A percentile compares a stretch with the other conserved stretches of the same genome.
Conservation (phyloP, 2,113 vertebrate species). For the Oreotrochilus melanogaster region DNA sequence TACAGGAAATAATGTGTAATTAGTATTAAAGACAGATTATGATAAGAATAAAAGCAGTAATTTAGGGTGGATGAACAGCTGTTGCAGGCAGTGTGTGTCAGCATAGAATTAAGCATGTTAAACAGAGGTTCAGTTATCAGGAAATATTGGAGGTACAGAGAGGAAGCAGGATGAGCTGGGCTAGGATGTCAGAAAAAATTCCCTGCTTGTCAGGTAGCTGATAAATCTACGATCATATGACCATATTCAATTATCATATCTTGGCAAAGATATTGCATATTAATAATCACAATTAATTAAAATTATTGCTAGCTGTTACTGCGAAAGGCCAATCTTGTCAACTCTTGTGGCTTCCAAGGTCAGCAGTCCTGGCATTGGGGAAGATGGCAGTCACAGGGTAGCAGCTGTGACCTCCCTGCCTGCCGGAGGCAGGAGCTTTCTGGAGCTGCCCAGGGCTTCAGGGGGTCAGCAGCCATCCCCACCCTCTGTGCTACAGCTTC, state of each 20-base stretch:
- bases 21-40: background rate
- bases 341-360: background rate
- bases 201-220: background rate
- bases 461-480: background rate
- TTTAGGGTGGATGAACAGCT: background rate
- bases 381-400: accelerated
- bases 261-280: background rate
- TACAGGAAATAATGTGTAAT: background rate
- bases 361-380: background rate
- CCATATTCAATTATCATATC: background rate
- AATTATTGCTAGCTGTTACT: background rate
- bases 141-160: background rate
- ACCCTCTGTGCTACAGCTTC: background rate
- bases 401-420: background rate
- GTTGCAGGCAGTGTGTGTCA: background rate
- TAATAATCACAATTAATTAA: background rate
- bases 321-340: background rate
- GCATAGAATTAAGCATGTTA: background rate
- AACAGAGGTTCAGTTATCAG: background rate
- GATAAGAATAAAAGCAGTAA: background rate
- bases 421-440: background rate
- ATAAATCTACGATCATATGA: background rate
- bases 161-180: background rate
- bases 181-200: background rate
- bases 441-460: background rate